Percentiles rank a stretch among this genome's conserved stretches.
Conservation (phyloP, 2,113 vertebrate species). For the Colistium nudipinnis region DNA sequence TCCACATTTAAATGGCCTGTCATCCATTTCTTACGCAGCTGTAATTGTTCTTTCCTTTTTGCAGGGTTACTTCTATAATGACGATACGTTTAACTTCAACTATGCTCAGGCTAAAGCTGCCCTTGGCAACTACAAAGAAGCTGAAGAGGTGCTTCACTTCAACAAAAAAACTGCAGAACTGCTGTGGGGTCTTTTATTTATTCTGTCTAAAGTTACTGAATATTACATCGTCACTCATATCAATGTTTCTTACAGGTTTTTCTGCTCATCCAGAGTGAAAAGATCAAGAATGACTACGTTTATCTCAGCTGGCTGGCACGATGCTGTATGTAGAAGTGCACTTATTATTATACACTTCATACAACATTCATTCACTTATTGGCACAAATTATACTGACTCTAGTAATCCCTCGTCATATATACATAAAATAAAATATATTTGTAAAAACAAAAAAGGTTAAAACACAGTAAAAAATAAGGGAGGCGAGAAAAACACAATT, state of each 20-base stretch:
- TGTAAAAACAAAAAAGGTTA: not conserved
- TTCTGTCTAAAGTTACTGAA: not conserved
- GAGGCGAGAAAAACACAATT: not conserved
- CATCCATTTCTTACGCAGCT: not conserved
- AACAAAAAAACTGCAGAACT: not conserved
- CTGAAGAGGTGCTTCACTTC: conserved; percentile 86
- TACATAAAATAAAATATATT: no score
- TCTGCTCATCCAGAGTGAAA: conserved; percentile 95
- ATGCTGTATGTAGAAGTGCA: conserved; percentile 86
- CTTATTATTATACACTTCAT: not conserved
- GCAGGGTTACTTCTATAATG: conserved; percentile 96
- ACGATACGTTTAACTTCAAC: conserved; percentile 98
- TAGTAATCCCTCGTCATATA: no score
- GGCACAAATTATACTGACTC: not conserved
- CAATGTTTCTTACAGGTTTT: conserved; percentile 84
- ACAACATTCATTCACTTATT: not conserved
- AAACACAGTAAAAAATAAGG: not conserved
- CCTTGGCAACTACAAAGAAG: conserved; percentile 91
- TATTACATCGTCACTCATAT: not conserved
- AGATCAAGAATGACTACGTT: conserved; percentile 95
- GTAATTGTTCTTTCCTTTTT: conserved; percentile 34
- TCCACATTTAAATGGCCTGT: conserved; percentile 3
- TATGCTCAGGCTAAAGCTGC: conserved; percentile 97
- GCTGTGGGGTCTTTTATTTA: not conserved
- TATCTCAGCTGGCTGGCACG: conserved; percentile 97